Evolutionary conservation across 2,888 invertebrate species (phyloP), one percentile per base, ranked within the genome.

Genomic region (Ganaspis brasiliensis): DNA sequence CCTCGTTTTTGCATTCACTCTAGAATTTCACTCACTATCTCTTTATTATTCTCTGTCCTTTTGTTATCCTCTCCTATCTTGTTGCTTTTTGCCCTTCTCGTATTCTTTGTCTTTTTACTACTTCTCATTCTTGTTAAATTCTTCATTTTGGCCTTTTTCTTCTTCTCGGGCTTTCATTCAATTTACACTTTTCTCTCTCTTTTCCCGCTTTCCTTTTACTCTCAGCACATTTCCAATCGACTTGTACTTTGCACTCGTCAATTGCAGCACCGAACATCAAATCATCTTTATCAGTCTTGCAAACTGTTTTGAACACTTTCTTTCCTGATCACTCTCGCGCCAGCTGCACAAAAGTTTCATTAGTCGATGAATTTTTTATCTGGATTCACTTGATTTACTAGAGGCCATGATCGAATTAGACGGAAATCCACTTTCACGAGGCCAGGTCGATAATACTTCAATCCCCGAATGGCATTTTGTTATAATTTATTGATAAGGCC

Each of bases 1-100:
- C 14, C 40, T 45, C 24, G 3, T 31, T 16, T 63, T 21, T 45
- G 6, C 6, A 14, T 63, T 45, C 24, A 56, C 40, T 40, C 12
- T n/a, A 6, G 6, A 1, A 45, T 24, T 45, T 19, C 14, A n/a
- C 21, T 45, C n/a, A 19, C 45, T 24, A 26, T 67, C 40, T 24
- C n/a, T 45, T 21, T 67, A 63, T n/a, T 26, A 24, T n/a, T 67
- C 24, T 45, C 24, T 45, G 19, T 26, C 3, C 4, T 40, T 40
- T 37, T 19, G 14, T 63, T 63, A 12, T 37, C 37, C 37, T 14
- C 12, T 1, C 9, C 37, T 21, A 37, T 57, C 8, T 74, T 67
- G 74, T 72, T 73, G 56, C 67, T 77, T 67, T 35, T 57, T 72
- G 74, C 71, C 76, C 78, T 75, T 76, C 72, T 52, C 16, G 16